A percentile compares a stretch with the other conserved stretches of the same genome.
Evolutionary conservation across 2,888 invertebrate species (phyloP).

Genomic region (Cheilosia vulpina): DNA sequence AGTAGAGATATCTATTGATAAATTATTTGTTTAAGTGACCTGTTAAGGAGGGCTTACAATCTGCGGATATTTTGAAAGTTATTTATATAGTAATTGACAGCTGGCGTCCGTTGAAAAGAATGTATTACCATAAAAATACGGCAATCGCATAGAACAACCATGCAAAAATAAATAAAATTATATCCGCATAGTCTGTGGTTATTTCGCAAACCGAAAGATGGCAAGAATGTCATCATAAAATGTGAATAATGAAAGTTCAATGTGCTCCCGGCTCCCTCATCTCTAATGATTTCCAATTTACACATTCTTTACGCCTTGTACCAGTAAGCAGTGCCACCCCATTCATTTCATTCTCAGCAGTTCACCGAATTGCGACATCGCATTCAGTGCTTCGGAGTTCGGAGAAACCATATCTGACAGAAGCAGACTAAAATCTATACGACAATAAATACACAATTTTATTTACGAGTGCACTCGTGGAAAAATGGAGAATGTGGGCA

Average conservation of each 20-base stretch:
- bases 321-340: slow-evolving; percentile 1
- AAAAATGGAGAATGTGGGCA: slow-evolving; percentile 35
- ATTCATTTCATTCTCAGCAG: neutral
- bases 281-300: slow-evolving; percentile 47
- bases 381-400: neutral
- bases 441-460: slow-evolving; percentile 44
- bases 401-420: slow-evolving; percentile 12
- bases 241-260: slow-evolving; percentile 38
- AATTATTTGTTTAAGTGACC: no score
- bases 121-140: no score
- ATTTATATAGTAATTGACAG: no score
- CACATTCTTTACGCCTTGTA: slow-evolving; percentile 16
- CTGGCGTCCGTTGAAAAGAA: no score
- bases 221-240: neutral
- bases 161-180: neutral
- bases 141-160: no score
- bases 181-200: neutral
- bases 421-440: slow-evolving; percentile 31
- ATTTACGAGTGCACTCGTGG: slow-evolving; percentile 23
- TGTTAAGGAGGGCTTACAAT: no score
- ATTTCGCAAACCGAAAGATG: neutral
- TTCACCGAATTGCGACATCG: slow-evolving; percentile 10
- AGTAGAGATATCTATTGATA: no score
- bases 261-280: slow-evolving; percentile 24
- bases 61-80: no score